Evolutionary conservation across 2,888 invertebrate species (phyloP), one percentile per base, ranked within the genome.

Genomic region (Drosophila anomalata): DNA sequence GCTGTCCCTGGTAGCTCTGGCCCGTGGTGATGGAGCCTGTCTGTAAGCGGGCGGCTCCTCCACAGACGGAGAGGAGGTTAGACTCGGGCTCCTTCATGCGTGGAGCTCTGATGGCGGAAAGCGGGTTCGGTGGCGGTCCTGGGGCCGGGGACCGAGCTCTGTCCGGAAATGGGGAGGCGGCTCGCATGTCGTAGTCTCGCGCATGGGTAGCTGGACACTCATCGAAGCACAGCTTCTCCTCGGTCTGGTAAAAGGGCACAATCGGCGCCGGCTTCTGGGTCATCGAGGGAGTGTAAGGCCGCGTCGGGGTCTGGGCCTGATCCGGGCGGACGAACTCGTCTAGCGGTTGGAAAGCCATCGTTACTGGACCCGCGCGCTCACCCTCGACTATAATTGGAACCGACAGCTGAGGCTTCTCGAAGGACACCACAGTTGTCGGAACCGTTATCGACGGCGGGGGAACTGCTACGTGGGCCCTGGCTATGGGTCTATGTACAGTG

Each of bases 171-270:
- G 95, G 95, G 3, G 95, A 94, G 62, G 94, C 93, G 56, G 94
- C 94, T 12, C 94, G 93, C 22, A 94, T 94, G 77, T 95, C 94
- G 76, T 94, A 94, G 56, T 94, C 88, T 75, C 94, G 93, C 44
- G 93, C 92, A 82, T 93, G 93, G 2, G 94, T 92, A 5, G 95
- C 94, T 57, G 92, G 86, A 86, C 94, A 94, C 87, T 95, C 94
- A 46, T 94, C 94, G n/a, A 94, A 93, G 33, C 95, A 94, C 77
- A 96, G 92, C 90, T 95, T 95, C 91, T 94, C 94, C 11, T 89
- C 71, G 14, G 90, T 91, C 91, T 97, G 96, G 89, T 97, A 97
- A 81, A 94, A 94, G 8, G 96, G 96, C 77, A 97, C 94, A 53
- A 94, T 93, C 11, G 96, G 94, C 1, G 95, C 95, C 26, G 96